Evolutionary conservation across 2,113 vertebrate species (phyloP), one percentile per base, ranked within the genome.

Genomic region (zebrafish (Danio rerio)): DNA sequence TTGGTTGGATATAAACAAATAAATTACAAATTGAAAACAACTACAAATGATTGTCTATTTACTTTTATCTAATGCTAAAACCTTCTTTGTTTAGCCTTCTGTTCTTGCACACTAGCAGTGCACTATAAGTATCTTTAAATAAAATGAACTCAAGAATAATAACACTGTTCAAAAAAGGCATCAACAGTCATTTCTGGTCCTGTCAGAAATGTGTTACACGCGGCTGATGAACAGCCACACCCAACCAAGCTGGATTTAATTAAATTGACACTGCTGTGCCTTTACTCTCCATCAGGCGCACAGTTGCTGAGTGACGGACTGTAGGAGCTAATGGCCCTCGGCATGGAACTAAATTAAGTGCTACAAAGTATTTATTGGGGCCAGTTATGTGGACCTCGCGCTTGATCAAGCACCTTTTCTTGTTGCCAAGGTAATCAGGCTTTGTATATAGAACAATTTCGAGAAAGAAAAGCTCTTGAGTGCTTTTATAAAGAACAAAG

Each of bases 271-370:
- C 59, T 78, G 81, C 66, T 65, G 7, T 69, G 79, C 74, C 53
- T 83, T 81, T 82, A 66, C 43, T 87, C 63, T 63, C 72, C 73
- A 58, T 83, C 83, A 74, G 72, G 58, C 72, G 40, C 73, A 18
- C 61, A 79, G 83, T 85, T 86, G 78, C 83, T 86, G 87, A 83
- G 72, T 87, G 87, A 88, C 79, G 49, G 85, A 88, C 82, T 84
- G 80, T 86, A 82, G 72, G 77, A 88, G 73, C 77, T 85, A 86
- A 81, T 87, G 66, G 87, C 87, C 87, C 81, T 52, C 78, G 83
- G 85, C 85, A 85, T 83, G 87, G 87, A 88, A 81, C 71, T 86
- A 81, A 86, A 88, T 85, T 78, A 85, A 86, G 83, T 84, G 69
- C 75, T 84, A 74, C 71, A 84, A 84, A 88, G 78, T 78, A 86